phyloP scores from a whole-genome alignment of 2,888 invertebrate species.

The Ectemnius cavifrons region DNA sequence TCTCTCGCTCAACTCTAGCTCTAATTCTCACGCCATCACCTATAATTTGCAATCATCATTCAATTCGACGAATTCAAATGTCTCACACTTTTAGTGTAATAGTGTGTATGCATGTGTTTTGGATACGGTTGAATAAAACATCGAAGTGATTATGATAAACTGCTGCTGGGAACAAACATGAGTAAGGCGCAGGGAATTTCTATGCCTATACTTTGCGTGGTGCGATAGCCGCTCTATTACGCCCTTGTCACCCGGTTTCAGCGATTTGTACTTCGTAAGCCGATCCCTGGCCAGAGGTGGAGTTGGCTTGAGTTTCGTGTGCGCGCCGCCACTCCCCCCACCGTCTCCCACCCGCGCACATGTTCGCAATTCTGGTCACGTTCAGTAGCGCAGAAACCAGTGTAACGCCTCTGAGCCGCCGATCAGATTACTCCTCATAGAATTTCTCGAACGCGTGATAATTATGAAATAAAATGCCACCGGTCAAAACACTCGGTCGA shows the following conservation, averaged over 20 bases:
- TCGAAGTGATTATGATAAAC: not conserved
- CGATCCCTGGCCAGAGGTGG: slow-evolving; percentile 32
- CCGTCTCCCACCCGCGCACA: slow-evolving; percentile 13
- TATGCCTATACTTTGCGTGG: not conserved
- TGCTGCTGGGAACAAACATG: not conserved
- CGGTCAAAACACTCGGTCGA: slow-evolving; percentile 37
- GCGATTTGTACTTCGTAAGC: slow-evolving; percentile 55
- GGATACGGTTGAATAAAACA: no score
- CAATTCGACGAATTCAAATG: no score
- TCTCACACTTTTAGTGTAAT: no score
- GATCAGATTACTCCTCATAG: slow-evolving; percentile 45
- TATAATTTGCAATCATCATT: no score
- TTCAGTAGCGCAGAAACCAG: slow-evolving; percentile 48
- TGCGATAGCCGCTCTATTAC: slow-evolving; percentile 20
- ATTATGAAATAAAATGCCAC: slow-evolving; percentile 31
- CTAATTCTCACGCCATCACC: no score
- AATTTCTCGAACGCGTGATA: slow-evolving; percentile 40
- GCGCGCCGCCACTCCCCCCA: slow-evolving; percentile 1
- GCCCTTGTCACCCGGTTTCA: slow-evolving; percentile 48
- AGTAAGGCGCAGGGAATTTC: not conserved
- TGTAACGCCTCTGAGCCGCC: slow-evolving; percentile 39
- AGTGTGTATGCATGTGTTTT: no score
- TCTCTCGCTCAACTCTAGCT: no score
- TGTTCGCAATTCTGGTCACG: slow-evolving; percentile 52
- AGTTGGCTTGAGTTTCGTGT: slow-evolving; percentile 54